A percentile compares a stretch with the other conserved stretches of the same genome.
Evolutionary conservation across 2,113 vertebrate species (phyloP).

Genomic region (Sinocyclocheilus rhinocerous): DNA sequence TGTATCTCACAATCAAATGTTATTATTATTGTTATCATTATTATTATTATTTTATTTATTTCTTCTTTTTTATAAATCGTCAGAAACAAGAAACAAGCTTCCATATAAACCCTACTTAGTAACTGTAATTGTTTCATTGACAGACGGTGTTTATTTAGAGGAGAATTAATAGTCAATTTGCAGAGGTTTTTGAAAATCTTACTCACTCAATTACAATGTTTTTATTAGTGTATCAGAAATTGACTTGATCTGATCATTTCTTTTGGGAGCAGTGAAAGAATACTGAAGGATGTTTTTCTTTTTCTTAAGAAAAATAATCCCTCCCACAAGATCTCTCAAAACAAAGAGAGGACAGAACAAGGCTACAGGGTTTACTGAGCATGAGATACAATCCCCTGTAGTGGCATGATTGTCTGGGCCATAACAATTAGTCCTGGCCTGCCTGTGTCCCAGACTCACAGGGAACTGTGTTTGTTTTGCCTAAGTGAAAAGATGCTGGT

Average conservation of each 20-base stretch:
- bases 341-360: slow-evolving; percentile 21
- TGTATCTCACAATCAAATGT: no score
- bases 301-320: slow-evolving; percentile 44
- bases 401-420: slow-evolving; percentile 44
- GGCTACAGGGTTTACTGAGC: slow-evolving; percentile 26
- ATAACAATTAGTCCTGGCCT: slow-evolving; percentile 54
- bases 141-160: no score
- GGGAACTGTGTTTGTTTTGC: slow-evolving; percentile 53
- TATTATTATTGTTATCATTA: no score
- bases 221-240: slow-evolving; percentile 34
- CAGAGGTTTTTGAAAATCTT: slow-evolving; percentile 27
- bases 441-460: slow-evolving; percentile 35
- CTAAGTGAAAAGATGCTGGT: slow-evolving; percentile 36
- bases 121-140: no score
- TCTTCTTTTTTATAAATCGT: no score
- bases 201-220: slow-evolving; percentile 45
- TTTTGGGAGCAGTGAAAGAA: slow-evolving; percentile 48
- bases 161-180: background rate
- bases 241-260: slow-evolving; percentile 48
- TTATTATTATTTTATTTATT: no score
- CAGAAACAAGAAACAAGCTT: no score
- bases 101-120: no score
- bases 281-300: slow-evolving; percentile 28
- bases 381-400: slow-evolving; percentile 39
- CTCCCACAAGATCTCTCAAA: slow-evolving; percentile 47